Base-by-base conservation (phyloP, 1,140 invertebrate species). In the Monochamus saltuarius region DNA sequence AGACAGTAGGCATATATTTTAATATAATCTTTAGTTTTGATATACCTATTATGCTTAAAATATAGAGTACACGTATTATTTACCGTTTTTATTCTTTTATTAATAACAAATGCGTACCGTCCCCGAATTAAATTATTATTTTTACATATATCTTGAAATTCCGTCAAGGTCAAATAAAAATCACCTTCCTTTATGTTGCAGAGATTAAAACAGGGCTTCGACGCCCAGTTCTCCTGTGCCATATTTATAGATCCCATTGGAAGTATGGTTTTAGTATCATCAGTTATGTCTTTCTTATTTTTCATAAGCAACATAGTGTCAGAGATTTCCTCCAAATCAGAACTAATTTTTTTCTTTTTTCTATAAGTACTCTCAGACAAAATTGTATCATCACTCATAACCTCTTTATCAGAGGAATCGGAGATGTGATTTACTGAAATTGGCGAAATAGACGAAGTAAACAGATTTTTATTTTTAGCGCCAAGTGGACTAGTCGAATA, bases 1-100 rank as follows among this genome's bases (percentile, higher is more conserved):
- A 13, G 10, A 34, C 53, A 56, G 34, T 56, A 45, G 10, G 53
- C 53, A 34, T 56, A 56, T 17, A 54, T 22, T 40, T 42, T 54
- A 22, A 54, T 9, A 11, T 8, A 2, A n/a, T 54, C 37, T 11
- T 4, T 7, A 9, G 9, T 40, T 42, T 54, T 54, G 9, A 14
- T 9, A 22, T 54, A 42, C 17, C 38, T 4, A 19, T 54, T 16
- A n/a, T 56, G 49, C 34, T 45, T 42, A 22, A 56, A 56, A 56
- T 56, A 43, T 13, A 56, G 13, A 22, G 34, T 56, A 29, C 40
- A 56, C 10, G 40, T 56, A 43, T 56, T 56, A 29, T 43, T 56
- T 0, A 56, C 40, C 1, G 42, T 22, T 7, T 13, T 11, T 19
- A 56, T 29, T 13, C 43, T 45, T 43, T 43, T 42, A 42, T 42